Evolutionary conservation across 2,888 invertebrate species (phyloP).

Genomic region (Stegophylla sp.): DNA sequence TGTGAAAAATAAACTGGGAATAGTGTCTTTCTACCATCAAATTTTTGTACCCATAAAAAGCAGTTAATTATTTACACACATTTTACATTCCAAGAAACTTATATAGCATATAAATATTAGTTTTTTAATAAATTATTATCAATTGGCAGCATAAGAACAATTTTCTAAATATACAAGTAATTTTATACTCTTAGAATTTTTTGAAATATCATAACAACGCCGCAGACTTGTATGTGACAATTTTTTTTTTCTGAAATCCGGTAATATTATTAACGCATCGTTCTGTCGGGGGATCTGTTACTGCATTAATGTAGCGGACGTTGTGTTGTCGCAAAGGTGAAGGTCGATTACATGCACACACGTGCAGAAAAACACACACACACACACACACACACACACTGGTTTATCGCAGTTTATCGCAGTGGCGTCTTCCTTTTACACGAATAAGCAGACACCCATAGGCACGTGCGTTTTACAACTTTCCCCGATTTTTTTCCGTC

Average conservation of each 20-base stretch:
- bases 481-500: conserved; percentile 18
- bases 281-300: neutral
- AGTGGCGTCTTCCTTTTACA: conserved; percentile 20
- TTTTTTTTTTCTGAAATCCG: neutral
- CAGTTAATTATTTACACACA: too few species aligned
- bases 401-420: conserved; percentile 3
- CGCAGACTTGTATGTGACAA: neutral
- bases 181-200: too few species aligned
- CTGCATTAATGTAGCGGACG: neutral
- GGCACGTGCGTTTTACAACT: conserved; percentile 4
- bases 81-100: too few species aligned
- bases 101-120: too few species aligned
- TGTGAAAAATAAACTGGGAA: too few species aligned
- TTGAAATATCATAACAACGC: too few species aligned
- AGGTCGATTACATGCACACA: conserved; percentile 38
- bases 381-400: neutral
- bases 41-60: too few species aligned
- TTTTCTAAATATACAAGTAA: too few species aligned
- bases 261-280: neutral
- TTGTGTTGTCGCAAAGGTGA: conserved; percentile 34
- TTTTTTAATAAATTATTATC: too few species aligned
- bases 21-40: too few species aligned
- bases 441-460: neutral
- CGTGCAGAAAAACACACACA: too few species aligned
- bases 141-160: too few species aligned